These are phyloP conservation scores for Aspidiotus rigidus DNA, from an alignment of 2,888 invertebrate genomes.

Conservation along the genomic window DNA sequence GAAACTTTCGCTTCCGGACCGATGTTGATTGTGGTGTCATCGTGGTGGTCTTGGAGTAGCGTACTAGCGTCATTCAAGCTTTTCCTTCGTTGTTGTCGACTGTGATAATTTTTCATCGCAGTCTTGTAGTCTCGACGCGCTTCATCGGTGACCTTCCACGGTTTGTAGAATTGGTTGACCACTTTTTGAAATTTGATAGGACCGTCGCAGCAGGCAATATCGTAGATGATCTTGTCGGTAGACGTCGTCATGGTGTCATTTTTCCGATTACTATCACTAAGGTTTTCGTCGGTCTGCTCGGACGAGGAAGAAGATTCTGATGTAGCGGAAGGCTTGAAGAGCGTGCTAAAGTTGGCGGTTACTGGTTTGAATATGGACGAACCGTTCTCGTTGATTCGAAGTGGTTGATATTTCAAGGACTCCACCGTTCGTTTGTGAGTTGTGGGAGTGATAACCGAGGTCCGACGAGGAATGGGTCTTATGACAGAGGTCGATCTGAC, in stretches of 20 bases:
- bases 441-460: slow-evolving; percentile 43
- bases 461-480: slow-evolving; percentile 46
- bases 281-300: too few relatives aligned
- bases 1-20: slow-evolving; percentile 43
- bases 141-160: slow-evolving; percentile 39
- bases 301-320: neutral
- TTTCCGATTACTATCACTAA: neutral
- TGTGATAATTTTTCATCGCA: slow-evolving; percentile 74
- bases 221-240: slow-evolving; percentile 50
- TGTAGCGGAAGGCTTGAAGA: neutral
- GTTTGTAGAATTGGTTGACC: slow-evolving; percentile 67
- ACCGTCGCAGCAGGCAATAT: slow-evolving; percentile 86
- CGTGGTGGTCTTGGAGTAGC: neutral
- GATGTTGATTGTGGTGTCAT: neutral
- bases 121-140: slow-evolving; percentile 68
- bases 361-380: slow-evolving; percentile 27
- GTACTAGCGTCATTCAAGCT: neutral
- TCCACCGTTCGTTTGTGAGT: slow-evolving; percentile 39
- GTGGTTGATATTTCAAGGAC: slow-evolving; percentile 24
- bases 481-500: slow-evolving; percentile 43
- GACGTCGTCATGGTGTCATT: neutral
- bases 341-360: neutral
- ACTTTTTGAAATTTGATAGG: slow-evolving; percentile 79
- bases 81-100: slow-evolving; percentile 57
- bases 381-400: slow-evolving; percentile 8